Conservation (phyloP, 1,140 invertebrate species). For the Leptinotarsa lineolata region DNA sequence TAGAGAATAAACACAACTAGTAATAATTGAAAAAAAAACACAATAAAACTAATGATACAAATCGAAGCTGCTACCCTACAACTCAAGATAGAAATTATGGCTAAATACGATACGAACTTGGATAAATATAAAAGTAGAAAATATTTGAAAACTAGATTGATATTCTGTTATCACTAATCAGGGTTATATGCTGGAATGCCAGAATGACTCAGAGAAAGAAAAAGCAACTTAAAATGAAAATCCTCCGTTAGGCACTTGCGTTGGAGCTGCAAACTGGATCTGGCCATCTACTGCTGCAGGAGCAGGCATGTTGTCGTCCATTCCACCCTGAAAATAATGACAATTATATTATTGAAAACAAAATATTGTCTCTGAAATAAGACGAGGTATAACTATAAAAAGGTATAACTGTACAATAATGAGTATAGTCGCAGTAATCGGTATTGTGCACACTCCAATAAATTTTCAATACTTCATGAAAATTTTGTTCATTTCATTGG, state of each 20-base stretch:
- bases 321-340: conserved; percentile 25
- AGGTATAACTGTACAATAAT: too few species aligned
- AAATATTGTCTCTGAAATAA: too few species aligned
- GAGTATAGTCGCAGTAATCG: too few species aligned
- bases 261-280: conserved; percentile 39
- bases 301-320: conserved; percentile 34
- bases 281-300: conserved; percentile 42
- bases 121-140: conserved; percentile 3
- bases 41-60: not conserved
- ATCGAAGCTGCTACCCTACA: too few species aligned
- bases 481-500: too few species aligned
- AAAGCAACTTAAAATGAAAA: conserved; percentile 46
- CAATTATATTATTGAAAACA: not conserved
- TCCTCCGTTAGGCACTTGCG: conserved; percentile 47
- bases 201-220: not conserved
- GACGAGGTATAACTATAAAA: too few species aligned
- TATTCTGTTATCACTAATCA: not conserved
- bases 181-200: not conserved
- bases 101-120: not conserved
- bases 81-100: too few species aligned
- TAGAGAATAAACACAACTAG: not conserved
- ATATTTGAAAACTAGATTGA: not conserved
- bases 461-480: too few species aligned
- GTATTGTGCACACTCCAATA: too few species aligned
- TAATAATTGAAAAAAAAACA: not conserved